Percentiles rank a stretch among this genome's conserved stretches.
phyloP scores from a whole-genome alignment of 2,888 invertebrate species.

The Apodemia hepburni region DNA sequence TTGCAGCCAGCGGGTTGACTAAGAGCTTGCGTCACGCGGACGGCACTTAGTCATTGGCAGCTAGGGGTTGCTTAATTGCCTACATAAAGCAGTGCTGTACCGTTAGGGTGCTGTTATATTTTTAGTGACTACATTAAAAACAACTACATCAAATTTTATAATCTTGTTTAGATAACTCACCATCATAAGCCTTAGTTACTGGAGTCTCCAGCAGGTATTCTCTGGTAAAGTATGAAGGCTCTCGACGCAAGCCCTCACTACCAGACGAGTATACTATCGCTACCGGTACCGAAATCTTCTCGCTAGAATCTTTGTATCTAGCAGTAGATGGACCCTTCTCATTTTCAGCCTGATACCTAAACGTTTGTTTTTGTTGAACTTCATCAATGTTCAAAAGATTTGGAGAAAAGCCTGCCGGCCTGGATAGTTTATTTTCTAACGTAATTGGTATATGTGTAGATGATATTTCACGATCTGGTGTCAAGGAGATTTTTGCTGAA shows the following conservation, averaged over 20 bases:
- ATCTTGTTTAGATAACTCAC: conserved; percentile 43
- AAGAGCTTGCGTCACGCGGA: too few relatives aligned
- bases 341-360: conserved; percentile 27
- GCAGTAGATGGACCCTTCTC: conserved; percentile 39
- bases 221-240: conserved; percentile 64
- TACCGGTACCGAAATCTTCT: conserved; percentile 48
- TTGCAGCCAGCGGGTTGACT: too few relatives aligned
- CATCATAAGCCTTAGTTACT: conserved; percentile 66
- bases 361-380: conserved; percentile 28
- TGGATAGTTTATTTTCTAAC: conserved; percentile 33
- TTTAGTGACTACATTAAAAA: neutral
- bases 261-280: conserved; percentile 52
- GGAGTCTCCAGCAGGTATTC: conserved; percentile 71
- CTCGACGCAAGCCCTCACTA: conserved; percentile 51
- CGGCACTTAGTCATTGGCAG: too few relatives aligned
- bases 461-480: conserved; percentile 21
- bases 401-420: conserved; percentile 36
- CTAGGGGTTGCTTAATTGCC: too few relatives aligned
- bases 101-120: neutral
- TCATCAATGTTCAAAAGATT: conserved; percentile 31
- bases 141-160: neutral
- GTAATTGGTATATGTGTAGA: conserved; percentile 32
- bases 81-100: neutral
- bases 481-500: conserved; percentile 25
- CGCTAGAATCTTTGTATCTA: conserved; percentile 39